phyloP scores from a whole-genome alignment of 2,888 invertebrate genomes.

The Alloscopus bannaensis region DNA sequence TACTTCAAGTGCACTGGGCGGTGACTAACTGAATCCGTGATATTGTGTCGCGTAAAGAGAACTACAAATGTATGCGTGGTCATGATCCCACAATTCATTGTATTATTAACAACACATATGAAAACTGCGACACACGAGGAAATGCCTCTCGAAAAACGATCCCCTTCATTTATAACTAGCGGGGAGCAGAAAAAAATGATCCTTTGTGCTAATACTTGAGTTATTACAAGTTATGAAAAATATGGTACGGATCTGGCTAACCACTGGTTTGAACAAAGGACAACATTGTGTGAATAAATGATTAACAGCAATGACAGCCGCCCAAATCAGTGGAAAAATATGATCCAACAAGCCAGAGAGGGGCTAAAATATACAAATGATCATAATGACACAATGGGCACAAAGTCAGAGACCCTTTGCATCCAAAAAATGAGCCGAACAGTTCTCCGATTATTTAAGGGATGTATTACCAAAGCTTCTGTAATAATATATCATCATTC shows the following conservation, averaged over 20 bases:
- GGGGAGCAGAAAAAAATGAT: neutral
- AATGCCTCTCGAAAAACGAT: slow-evolving; percentile 20
- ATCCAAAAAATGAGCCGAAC: no score
- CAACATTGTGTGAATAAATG: slow-evolving; percentile 58
- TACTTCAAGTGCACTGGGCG: slow-evolving; percentile 62
- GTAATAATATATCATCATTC: no score
- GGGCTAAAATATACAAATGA: no score
- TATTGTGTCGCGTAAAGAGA: neutral
- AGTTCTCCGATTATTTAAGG: no score
- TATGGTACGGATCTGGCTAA: slow-evolving; percentile 52
- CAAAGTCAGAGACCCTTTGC: no score
- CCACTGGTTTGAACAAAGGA: slow-evolving; percentile 30
- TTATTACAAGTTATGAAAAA: slow-evolving; percentile 56
- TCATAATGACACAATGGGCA: no score
- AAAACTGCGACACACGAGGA: neutral
- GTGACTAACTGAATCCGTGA: slow-evolving; percentile 37
- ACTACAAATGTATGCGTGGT: slow-evolving; percentile 47
- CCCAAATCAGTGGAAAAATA: slow-evolving; percentile 48
- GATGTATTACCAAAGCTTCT: no score
- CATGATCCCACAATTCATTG: slow-evolving; percentile 46
- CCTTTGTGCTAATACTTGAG: neutral
- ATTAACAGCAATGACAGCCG: slow-evolving; percentile 43
- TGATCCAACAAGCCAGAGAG: no score
- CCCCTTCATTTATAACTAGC: neutral
- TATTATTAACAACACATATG: neutral